Conservation (phyloP, 2,797 vertebrate species). For the Channallabes apus region DNA sequence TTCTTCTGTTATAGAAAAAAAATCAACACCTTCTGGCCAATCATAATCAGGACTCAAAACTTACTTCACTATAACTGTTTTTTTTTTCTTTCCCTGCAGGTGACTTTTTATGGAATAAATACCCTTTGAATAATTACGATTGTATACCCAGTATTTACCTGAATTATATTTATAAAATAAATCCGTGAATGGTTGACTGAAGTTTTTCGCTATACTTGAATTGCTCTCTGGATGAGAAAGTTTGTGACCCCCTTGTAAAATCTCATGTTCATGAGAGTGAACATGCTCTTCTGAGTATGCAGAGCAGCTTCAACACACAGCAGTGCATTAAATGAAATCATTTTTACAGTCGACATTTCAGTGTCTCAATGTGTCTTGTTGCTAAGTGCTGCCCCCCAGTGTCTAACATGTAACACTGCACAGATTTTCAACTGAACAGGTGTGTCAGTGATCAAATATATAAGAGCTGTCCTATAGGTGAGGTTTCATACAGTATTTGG, state of each 20-base stretch:
- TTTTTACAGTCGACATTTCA: too few relatives aligned
- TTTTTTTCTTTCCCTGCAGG: background rate
- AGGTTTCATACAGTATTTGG: background rate
- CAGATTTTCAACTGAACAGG: background rate
- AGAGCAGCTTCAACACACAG: background rate
- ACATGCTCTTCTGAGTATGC: background rate
- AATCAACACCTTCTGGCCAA: background rate
- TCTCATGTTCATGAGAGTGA: conserved; percentile 53
- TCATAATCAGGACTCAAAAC: background rate
- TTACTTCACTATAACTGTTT: background rate
- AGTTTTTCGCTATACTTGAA: background rate
- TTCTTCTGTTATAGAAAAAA: background rate
- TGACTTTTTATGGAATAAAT: background rate
- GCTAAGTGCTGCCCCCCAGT: conserved; percentile 76
- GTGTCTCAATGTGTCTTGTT: conserved; percentile 22
- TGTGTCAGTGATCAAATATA: background rate
- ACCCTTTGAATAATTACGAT: too few relatives aligned
- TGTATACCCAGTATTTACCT: background rate
- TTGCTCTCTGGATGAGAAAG: background rate
- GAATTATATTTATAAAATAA: background rate
- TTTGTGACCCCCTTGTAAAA: conserved; percentile 25
- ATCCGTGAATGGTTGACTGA: too few relatives aligned
- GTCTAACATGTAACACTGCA: conserved; percentile 58
- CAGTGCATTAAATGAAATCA: background rate
- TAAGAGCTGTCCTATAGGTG: background rate